A percentile compares a stretch with the other conserved stretches of the same genome.
Evolutionary conservation across 2,797 vertebrate species (phyloP).

Genomic region (Scolopax rusticola): DNA sequence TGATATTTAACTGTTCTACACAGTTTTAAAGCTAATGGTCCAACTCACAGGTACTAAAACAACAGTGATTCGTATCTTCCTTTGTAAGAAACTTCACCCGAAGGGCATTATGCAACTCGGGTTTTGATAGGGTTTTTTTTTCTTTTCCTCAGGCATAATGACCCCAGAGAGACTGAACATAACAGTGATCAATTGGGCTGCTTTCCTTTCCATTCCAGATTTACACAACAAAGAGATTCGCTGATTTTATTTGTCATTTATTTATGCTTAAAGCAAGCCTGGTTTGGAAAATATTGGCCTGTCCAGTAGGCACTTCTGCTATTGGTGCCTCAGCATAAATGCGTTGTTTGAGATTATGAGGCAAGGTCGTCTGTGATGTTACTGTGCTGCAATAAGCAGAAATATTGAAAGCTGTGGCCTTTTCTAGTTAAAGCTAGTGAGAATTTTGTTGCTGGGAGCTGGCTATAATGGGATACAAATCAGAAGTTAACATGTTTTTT

Average conservation of each 20-base stretch:
- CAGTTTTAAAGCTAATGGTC: conserved; percentile 15
- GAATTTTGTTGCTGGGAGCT: conserved; percentile 45
- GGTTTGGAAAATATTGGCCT: conserved; percentile 21
- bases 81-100: background rate
- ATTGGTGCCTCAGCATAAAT: background rate
- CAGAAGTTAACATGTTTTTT: background rate
- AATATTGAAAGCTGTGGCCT: background rate
- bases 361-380: background rate
- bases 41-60: background rate
- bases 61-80: conserved; percentile 16
- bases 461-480: conserved; percentile 7
- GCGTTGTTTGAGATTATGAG: background rate
- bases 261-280: conserved; percentile 17
- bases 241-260: conserved; percentile 43
- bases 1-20: background rate
- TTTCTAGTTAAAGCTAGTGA: background rate
- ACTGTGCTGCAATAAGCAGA: background rate
- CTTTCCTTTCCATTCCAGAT: conserved; percentile 70
- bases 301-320: background rate
- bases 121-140: conserved; percentile 44
- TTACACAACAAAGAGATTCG: background rate
- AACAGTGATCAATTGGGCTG: conserved; percentile 65
- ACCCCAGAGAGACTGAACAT: conserved; percentile 69
- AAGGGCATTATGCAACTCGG: conserved; percentile 21
- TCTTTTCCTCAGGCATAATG: conserved; percentile 60